A percentile compares a stretch with the other conserved stretches of the same genome.
Conservation (phyloP, 2,888 invertebrate species). For the Cinara cedri region DNA sequence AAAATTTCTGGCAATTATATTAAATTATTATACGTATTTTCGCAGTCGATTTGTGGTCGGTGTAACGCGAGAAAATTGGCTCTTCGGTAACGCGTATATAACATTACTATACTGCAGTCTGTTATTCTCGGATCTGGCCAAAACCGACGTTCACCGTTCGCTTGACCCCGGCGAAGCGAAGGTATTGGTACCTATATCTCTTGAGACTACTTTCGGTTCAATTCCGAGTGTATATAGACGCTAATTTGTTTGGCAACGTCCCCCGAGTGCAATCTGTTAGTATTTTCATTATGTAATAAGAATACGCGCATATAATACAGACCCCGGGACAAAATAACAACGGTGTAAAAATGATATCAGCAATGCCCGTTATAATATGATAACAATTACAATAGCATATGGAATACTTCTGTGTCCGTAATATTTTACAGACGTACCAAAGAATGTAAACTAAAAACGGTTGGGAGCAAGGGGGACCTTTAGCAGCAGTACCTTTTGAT, state of each 20-base stretch:
- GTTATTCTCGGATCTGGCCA: not conserved
- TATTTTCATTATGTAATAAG: conserved; percentile 29
- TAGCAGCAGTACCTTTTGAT: no score
- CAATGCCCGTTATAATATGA: no score
- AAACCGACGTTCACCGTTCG: not conserved
- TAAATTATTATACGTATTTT: no score
- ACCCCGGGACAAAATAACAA: not conserved
- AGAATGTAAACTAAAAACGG: no score
- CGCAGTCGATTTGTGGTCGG: no score
- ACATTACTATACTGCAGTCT: not conserved
- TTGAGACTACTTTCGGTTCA: conserved; percentile 13
- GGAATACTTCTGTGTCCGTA: no score
- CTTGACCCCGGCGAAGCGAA: conserved; percentile 14
- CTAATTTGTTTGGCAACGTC: conserved; percentile 11
- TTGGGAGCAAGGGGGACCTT: no score
- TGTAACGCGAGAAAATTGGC: not conserved
- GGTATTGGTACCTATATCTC: not conserved
- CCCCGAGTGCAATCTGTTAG: conserved; percentile 9
- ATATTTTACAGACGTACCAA: no score
- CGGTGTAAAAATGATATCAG: no score
- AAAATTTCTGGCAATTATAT: no score
- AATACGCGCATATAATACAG: no score
- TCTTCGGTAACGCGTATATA: not conserved
- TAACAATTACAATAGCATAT: no score
- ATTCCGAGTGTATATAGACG: not conserved